Conservation (phyloP, 2,888 invertebrate species). For the Enchytraeus crypticus region DNA sequence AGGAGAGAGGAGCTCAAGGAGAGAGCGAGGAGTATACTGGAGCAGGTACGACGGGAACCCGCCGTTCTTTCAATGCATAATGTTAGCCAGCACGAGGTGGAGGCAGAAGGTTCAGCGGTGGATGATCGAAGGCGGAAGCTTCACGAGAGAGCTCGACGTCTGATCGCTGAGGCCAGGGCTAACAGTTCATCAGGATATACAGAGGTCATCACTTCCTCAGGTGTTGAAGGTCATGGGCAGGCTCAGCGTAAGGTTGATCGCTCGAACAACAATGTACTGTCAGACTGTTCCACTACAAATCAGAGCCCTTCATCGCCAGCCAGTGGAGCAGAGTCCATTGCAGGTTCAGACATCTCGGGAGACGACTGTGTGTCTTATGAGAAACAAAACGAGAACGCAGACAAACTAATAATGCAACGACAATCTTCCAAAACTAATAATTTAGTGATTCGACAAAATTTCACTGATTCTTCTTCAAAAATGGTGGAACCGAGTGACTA, state of each 20-base stretch:
- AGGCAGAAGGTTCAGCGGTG: slow-evolving; percentile 44
- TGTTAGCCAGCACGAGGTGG: neutral
- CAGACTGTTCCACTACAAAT: neutral
- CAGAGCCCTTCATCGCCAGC: neutral
- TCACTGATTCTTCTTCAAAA: neutral
- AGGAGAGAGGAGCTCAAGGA: slow-evolving; percentile 77
- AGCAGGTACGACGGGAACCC: slow-evolving; percentile 66
- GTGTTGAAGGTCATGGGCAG: neutral
- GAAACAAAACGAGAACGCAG: too few species aligned
- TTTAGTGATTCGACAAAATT: neutral
- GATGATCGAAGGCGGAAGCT: slow-evolving; percentile 78
- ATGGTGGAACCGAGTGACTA: slow-evolving; percentile 48
- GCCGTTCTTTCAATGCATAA: slow-evolving; percentile 17
- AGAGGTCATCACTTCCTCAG: slow-evolving; percentile 12
- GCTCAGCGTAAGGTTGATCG: neutral
- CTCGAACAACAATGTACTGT: neutral
- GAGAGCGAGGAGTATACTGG: slow-evolving; percentile 71
- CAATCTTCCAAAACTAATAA: too few species aligned
- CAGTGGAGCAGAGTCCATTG: neutral
- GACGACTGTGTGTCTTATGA: neutral
- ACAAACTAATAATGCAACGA: too few species aligned
- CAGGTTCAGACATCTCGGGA: neutral
- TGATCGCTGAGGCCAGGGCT: slow-evolving; percentile 70
- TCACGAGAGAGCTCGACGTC: slow-evolving; percentile 74
- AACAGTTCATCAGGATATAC: slow-evolving; percentile 28